Evolutionary conservation across 2,113 vertebrate species (phyloP), one percentile per base, ranked within the genome.

Genomic region (Mustela lutreola): DNA sequence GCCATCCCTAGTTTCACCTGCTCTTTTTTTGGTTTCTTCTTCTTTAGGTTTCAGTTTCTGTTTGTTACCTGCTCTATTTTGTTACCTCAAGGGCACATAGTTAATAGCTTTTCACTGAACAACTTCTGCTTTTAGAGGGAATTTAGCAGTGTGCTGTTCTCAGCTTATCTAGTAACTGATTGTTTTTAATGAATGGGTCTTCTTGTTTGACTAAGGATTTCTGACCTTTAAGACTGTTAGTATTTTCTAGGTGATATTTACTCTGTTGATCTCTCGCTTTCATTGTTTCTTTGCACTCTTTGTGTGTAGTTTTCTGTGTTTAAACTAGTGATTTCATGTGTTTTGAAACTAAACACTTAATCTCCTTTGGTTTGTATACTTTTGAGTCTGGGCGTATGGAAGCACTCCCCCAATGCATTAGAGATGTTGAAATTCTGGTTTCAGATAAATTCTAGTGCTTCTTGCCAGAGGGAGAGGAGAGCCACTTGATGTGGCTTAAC

Each of bases 181-280:
- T 94, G 88, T 92, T 98, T 97, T 95, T 93, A 97, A 96, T 89
- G 85, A 96, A 94, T 97, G 60, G 60, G 76, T 67, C 75, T 89
- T 97, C 87, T 65, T 98, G 93, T 98, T 98, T 96, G 94, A 91
- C 80, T 42, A 97, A 96, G 97, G 96, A 97, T 98, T 97, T 97
- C 96, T 98, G 95, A 98, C 96, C 97, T 98, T 98, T 98, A 95
- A 96, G 95, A 81, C 42, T 97, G 97, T 97, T 98, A 97, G 97
- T 96, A 91, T 97, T 97, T 97, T 97, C 93, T 88, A 91, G 80
- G 93, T 98, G 98, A 73, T 95, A 97, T 98, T 98, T 97, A 96
- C 94, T 96, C 89, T 96, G 94, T 94, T 97, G 95, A 97, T 97
- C 95, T 94, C 93, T 73, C 56, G 96, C 88, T 96, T 95, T 98